Base-by-base conservation (phyloP, 2,797 vertebrate genomes). In the Sebastes matsubarae region DNA sequence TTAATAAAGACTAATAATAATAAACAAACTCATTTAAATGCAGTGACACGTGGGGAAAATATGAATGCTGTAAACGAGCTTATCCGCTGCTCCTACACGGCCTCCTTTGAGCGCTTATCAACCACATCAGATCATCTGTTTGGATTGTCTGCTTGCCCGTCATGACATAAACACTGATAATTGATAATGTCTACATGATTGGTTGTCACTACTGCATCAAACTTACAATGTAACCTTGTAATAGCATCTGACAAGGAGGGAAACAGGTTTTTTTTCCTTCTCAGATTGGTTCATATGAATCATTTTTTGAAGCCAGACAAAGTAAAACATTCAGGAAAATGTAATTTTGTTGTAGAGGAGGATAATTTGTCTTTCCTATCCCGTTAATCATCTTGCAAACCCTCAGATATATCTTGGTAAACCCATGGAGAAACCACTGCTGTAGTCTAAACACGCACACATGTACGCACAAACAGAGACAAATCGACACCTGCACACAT, bases 401-500 rank as follows among this genome's bases (percentile, higher is more conserved):
- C 8, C 30, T 50, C 50, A 22, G 30, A 67, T 63, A 36, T 76
- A 55, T 66, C 22, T 34, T 4, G 24, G 24, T 50, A 20, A 77
- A n/a, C 25, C 38, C 52, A 66, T 50, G 8, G 20, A 29, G 34
- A 69, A 73, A 66, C 27, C 25, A 27, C 27, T 10, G 38, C 22
- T 64, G 8, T 20, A 68, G 27, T 77, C 38, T 60, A 16, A 24
- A 80, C 42, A 76, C 22, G 57, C 30, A 74, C 20, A 46, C 8
- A 75, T 27, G 18, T 29, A 34, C 1, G 18, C 13, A 66, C 24
- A 25, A 13, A 32, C 36, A 69, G 25, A 68, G 3, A 73, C 38
- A 57, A 59, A 75, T 57, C 5, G 42, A 42, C 67, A 61, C n/a
- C 29, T 67, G 73, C 46, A 57, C 36, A 77, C 61, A 81, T 61